phyloP scores from a whole-genome alignment of 1,140 invertebrate genomes.

The Steinernema khuongi region DNA sequence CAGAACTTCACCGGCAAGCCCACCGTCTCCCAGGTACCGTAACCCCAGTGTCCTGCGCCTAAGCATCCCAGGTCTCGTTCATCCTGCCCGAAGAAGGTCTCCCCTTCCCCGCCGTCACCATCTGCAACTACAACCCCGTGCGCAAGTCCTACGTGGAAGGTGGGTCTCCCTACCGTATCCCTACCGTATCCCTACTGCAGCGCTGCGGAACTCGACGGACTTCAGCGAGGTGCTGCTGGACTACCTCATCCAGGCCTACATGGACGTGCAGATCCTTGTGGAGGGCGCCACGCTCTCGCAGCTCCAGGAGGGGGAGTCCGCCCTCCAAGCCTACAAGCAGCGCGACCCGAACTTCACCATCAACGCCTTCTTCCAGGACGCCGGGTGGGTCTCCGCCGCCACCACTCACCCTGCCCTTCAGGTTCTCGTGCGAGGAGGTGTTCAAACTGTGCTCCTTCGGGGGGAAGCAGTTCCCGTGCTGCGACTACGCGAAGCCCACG shows the following conservation, averaged over 20 bases:
- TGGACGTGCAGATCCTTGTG: constrained; percentile 30
- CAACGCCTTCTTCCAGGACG: constrained; percentile 49
- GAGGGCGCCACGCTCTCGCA: constrained; percentile 18
- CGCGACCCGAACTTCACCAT: constrained; percentile 41
- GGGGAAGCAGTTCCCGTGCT: constrained; percentile 49
- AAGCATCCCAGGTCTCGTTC: constrained; percentile 39
- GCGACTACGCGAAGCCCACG: constrained; percentile 44
- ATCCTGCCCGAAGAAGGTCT: constrained; percentile 49
- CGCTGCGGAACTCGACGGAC: constrained; percentile 37
- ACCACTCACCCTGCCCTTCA: neutral
- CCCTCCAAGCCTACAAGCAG: neutral
- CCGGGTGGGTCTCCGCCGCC: constrained; percentile 23
- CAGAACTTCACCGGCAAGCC: constrained; percentile 39
- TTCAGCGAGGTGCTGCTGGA: constrained; percentile 43
- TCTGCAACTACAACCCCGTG: constrained; percentile 52
- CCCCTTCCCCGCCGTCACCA: constrained; percentile 48
- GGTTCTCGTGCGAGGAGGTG: constrained; percentile 43
- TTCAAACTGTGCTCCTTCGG: constrained; percentile 50
- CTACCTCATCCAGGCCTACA: constrained; percentile 43
- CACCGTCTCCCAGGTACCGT: constrained; percentile 52
- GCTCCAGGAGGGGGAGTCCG: neutral
- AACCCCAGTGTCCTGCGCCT: constrained; percentile 10
- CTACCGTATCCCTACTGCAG: constrained; percentile 27
- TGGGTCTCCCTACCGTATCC: constrained; percentile 23
- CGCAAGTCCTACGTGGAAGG: constrained; percentile 40